Evolutionary conservation across 92 coral and sea anemone species (phyloP), one percentile per base, ranked within the genome.

Genomic region (Palythoa heliodiscus): DNA sequence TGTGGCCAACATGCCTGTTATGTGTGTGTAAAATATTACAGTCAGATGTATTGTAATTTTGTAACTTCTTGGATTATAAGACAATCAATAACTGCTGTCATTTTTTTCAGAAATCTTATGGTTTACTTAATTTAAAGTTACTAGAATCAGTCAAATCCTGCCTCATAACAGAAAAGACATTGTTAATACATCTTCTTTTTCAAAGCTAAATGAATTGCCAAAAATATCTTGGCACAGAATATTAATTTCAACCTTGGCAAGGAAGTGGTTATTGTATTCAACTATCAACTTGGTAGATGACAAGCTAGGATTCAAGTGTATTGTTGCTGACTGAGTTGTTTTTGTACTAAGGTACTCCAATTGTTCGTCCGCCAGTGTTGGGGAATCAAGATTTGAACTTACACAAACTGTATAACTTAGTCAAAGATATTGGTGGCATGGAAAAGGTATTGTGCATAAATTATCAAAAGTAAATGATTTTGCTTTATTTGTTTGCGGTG

Each of bases 331-430:
- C 55, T 70, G 16, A 50, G 47, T 69, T 54, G 68, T 20, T 53
- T 70, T 58, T 50, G 71, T 38, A 29, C 35, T 22, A 11, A 96
- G 99, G 97, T 54, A 96, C 99, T 47, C 99, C 99, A 60, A 95
- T 96, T 60, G 15, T 85, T 23, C 92, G 98, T 61, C 86, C 95
- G 19, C 99, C 99, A 72, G 93, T 96, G 24, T 92, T 96, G 55
- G 99, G 98, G 71, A 95, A 96, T 78, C 97, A 95, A 86, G 99
- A 96, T 77, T 92, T 96, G 64, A 95, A 96, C 57, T 88, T 96
- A 50, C 87, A 91, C 93, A 94, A 91, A 77, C 93, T 96, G 54
- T 96, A 89, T 87, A 83, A 82, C 73, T 89, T 94, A 80, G 99
- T 96, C 24, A 91, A 89, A 67, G 92, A 92, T 52, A 91, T 91